These are phyloP conservation scores for Ephydatia muelleri DNA, from an alignment of 37 sponge, comb jelly and placozoan genomes.

Conservation along the genomic window DNA sequence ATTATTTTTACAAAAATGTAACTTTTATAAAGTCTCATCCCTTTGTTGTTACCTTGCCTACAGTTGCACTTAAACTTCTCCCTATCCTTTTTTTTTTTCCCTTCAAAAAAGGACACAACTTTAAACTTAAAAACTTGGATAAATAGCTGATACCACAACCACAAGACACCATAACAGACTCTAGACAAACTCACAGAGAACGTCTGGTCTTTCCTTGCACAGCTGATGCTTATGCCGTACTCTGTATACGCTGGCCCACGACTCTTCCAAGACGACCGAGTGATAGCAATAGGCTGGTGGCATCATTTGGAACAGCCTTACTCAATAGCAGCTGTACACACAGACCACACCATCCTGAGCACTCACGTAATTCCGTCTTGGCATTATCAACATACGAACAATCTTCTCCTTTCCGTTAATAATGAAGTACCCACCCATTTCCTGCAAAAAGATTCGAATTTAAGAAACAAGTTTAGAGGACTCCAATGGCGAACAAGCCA, in stretches of 20 bases:
- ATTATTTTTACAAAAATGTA: too few species aligned
- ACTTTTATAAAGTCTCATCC: too few species aligned
- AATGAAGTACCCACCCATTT: slow-evolving; percentile 97
- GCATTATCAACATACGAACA: slow-evolving; percentile 86
- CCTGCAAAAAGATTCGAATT: slow-evolving; percentile 36
- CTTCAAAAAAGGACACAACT: too few species aligned
- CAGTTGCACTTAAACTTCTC: too few species aligned
- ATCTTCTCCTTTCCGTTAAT: slow-evolving; percentile 94
- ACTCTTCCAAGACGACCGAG: slow-evolving; percentile 80
- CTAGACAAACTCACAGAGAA: slow-evolving; percentile 36
- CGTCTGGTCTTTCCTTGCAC: slow-evolving; percentile 84
- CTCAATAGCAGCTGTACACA: neutral
- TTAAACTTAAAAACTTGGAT: too few species aligned
- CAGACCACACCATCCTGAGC: neutral
- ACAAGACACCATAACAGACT: too few species aligned
- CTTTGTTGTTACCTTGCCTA: too few species aligned
- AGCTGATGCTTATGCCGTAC: slow-evolving; percentile 80
- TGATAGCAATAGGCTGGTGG: slow-evolving; percentile 81
- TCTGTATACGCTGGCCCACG: slow-evolving; percentile 87
- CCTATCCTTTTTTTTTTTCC: too few species aligned
- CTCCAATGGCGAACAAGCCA: too few species aligned
- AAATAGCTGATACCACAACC: too few species aligned
- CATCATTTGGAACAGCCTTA: neutral
- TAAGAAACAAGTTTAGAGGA: neutral
- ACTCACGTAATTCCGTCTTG: slow-evolving; percentile 88